Evolutionary conservation across 2,888 invertebrate species (phyloP), one percentile per base, ranked within the genome.

Genomic region (Campopleginae sp.): DNA sequence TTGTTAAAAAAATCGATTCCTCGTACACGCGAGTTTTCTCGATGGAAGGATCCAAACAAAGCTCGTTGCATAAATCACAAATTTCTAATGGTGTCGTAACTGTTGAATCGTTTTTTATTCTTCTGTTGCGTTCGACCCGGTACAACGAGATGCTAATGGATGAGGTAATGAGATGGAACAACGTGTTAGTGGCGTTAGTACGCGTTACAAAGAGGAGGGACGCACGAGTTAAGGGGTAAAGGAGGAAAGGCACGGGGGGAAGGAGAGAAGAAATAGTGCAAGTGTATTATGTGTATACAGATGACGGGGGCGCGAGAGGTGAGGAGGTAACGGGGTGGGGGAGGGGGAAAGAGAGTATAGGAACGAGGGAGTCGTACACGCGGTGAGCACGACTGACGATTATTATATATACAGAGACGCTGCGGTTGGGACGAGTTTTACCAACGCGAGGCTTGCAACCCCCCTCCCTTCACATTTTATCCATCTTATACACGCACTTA

Each of bases 131-230:
- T 74, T 63, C 58, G 75, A 85, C 85, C 85, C 85, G 82, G 78
- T 85, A 79, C 19, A 81, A 51, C 65, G 72, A 78, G 66, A 85
- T 75, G 85, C 81, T 85, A 85, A 85, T 85, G 78, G 78, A 81
- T 79, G 85, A 82, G 85, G 81, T 85, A 85, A 85, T 81, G 81
- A 78, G 63, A 72, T 48, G 63, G 76, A 78, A 81, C 77, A 81
- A 78, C 76, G 68, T 38, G 33, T 65, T 77, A 51, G 80, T 72
- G 66, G 65, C 72, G 54, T 27, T 74, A n/a, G 76, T 51, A 46
- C 23, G 27, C 44, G 42, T 51, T 68, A 63, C 68, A 19, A 70
- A 48, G 61, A 61, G 75, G 58, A 31, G 65, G 46, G 78, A 63
- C n/a, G 74, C 14, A n/a, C 33, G 14, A 38, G 42, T 76, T 14